Evolutionary conservation across 2,797 vertebrate genomes (phyloP), one percentile per base, ranked within the genome.

Genomic region (Poeciliopsis gracilis): DNA sequence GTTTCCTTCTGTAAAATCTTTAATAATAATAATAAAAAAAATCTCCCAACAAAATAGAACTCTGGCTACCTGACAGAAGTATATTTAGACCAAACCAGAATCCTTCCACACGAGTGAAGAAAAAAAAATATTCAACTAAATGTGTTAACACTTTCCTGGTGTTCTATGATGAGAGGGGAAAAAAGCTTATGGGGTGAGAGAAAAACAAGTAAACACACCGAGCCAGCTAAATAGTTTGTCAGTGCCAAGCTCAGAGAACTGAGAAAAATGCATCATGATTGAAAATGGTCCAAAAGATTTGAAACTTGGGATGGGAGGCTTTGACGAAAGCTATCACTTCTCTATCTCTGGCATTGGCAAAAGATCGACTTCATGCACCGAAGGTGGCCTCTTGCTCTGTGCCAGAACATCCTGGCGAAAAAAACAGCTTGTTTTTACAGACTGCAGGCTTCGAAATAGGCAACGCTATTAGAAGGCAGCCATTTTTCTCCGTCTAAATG

Each of bases 351-450:
- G 85, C 86, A 85, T 51, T 78, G 23, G 76, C 28, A 76, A 66
- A 72, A 71, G 61, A 88, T 88, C 41, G 15, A 70, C 73, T 75
- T 81, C 82, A 83, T 86, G 77, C 83, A 89, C 8, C 30, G 12
- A 82, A 66, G 82, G 89, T 79, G 81, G 79, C 75, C 74, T 72
- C 46, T 73, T 16, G 5, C 4, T 86, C 38, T 70, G 76, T 82
- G 87, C 91, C 91, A 92, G 83, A 36, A 80, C 55, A 61, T 77
- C 49, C 83, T 88, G 88, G 86, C 87, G 77, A 84, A 77, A 69
- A 6, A 63, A 89, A 63, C 20, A 57, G 61, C 76, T 78, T 73
- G 28, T 88, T 82, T 88, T 82, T 84, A 79, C 72, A 76, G 77
- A 79, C 57, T 46, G 72, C n/a, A 77, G 72, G 5, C 79, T 85